Evolutionary conservation across 2,888 invertebrate species (phyloP), one percentile per base, ranked within the genome.

Genomic region (Strigamia maritima): DNA sequence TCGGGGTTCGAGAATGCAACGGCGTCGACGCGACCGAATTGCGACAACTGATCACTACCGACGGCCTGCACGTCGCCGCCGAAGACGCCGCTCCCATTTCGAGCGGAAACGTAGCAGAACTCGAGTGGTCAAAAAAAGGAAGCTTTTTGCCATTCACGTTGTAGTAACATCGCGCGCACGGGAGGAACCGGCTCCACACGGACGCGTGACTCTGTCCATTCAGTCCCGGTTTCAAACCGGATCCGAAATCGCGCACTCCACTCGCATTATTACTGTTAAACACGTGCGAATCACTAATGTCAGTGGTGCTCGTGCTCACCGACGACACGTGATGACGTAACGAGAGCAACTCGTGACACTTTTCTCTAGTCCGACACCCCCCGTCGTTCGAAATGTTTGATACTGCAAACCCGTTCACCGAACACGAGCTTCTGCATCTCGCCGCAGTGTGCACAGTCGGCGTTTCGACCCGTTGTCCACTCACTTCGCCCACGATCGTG

Each of bases 1-100:
- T 89, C 7, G 90, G 89, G 19, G 90, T 90, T 82, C 89, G 86
- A 8, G 90, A 89, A 83, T 88, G 88, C 76, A 87, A 82, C 6
- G 89, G 89, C 2, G 87, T 88, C n/a, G 87, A 86, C 82, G 86
- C 86, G 78, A 85, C 84, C 77, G 83, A 83, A 35, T 80, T 80
- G 79, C 14, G 38, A 8, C 77, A 40, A 77, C 77, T 77, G 12
- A 8, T 14, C n/a, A n/a, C n/a, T n/a, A n/a, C n/a, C n/a, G 12
- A 16, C 12, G 49, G 16, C 49, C 16, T 14, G 14, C 16, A 16
- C 49, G 12, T 16, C 49, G n/a, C n/a, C n/a, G n/a, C n/a, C n/a
- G n/a, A n/a, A n/a, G n/a, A n/a, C n/a, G n/a, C n/a, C n/a, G n/a
- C n/a, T n/a, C n/a, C n/a, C n/a, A n/a, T n/a, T n/a, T 49, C 49